Percentiles rank a stretch among this genome's conserved stretches.
These are phyloP conservation scores for Chloebia gouldiae DNA, from an alignment of 2,113 vertebrate genomes.

Conservation along the genomic window DNA sequence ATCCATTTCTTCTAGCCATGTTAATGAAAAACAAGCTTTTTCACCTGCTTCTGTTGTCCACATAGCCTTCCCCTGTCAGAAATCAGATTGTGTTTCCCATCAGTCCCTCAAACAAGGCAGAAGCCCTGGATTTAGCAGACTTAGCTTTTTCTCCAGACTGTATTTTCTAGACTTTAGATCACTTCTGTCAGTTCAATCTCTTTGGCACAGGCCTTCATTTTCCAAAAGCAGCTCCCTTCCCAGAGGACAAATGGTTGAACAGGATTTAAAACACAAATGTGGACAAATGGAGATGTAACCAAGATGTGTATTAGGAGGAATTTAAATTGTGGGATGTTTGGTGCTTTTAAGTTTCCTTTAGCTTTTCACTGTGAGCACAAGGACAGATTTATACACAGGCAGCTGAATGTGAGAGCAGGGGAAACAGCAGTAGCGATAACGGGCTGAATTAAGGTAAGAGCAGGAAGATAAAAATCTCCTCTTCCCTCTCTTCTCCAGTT, in stretches of 20 bases:
- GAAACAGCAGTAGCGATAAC: background rate
- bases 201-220: background rate
- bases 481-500: background rate
- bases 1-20: background rate
- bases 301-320: background rate
- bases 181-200: background rate
- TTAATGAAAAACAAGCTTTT: background rate
- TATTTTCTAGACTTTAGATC: background rate
- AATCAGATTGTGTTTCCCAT: background rate
- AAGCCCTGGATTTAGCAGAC: background rate
- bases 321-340: background rate
- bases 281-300: background rate
- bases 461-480: background rate
- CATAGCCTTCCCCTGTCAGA: background rate
- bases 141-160: background rate
- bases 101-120: background rate
- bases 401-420: background rate
- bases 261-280: background rate
- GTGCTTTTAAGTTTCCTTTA: background rate
- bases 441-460: background rate
- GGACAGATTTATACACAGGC: background rate
- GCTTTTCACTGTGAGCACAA: background rate
- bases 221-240: background rate
- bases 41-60: background rate
- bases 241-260: background rate